Conservation (phyloP, 1,140 invertebrate species). For the Lycorma delicatula region DNA sequence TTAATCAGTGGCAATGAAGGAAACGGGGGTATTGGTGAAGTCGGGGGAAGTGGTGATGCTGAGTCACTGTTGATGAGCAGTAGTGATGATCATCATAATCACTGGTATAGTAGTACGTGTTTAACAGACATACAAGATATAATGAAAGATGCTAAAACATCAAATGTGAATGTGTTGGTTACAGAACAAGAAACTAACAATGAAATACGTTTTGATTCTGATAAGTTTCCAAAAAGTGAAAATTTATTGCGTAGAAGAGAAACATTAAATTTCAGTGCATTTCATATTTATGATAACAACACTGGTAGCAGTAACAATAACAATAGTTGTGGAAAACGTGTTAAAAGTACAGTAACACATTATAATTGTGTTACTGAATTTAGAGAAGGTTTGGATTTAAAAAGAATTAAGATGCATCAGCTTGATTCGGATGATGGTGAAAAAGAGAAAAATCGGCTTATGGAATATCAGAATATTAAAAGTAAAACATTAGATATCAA, state of each 20-base stretch:
- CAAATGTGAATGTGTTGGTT: slow-evolving; percentile 53
- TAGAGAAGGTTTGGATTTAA: slow-evolving; percentile 26
- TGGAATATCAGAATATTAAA: slow-evolving; percentile 29
- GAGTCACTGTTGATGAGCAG: no score
- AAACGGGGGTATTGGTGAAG: no score
- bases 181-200: slow-evolving; percentile 45
- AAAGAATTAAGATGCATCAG: slow-evolving; percentile 25
- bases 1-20: no score
- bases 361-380: slow-evolving; percentile 22
- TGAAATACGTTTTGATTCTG: slow-evolving; percentile 48
- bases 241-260: slow-evolving; percentile 15
- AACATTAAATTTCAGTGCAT: slow-evolving; percentile 19
- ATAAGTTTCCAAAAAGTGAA: slow-evolving; percentile 49
- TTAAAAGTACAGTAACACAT: slow-evolving; percentile 18
- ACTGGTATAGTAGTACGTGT: slow-evolving; percentile 7
- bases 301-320: no score
- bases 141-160: slow-evolving; percentile 53
- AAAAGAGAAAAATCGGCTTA: slow-evolving; percentile 37
- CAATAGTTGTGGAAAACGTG: slow-evolving; percentile 18
- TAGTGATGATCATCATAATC: no score
- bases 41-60: no score
- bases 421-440: slow-evolving; percentile 11
- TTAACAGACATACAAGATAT: slow-evolving; percentile 44
- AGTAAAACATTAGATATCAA: slow-evolving; percentile 2
- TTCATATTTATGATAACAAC: slow-evolving; percentile 25